Percentiles rank a stretch among this genome's conserved stretches.
phyloP scores from a whole-genome alignment of 2,888 invertebrate species.

The Leptura quadrifasciata region DNA sequence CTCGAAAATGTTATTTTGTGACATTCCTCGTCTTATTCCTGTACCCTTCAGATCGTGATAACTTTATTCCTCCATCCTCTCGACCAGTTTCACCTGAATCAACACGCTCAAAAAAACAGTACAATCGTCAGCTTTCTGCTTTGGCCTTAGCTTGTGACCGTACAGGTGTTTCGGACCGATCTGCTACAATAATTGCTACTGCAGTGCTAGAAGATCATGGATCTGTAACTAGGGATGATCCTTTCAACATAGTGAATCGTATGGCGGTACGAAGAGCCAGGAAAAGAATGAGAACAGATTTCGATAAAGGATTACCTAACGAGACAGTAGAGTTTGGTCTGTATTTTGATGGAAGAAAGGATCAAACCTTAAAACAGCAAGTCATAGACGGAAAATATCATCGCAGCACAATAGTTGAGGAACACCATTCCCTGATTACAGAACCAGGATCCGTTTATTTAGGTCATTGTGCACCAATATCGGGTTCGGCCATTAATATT shows the following conservation, averaged over 20 bases:
- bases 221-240: background rate
- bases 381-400: background rate
- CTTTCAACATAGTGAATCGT: constrained; percentile 1
- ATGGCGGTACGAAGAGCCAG: constrained; percentile 8
- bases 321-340: constrained; percentile 5
- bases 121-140: background rate
- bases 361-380: background rate
- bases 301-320: background rate
- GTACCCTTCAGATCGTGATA: too few relatives aligned
- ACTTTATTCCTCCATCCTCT: background rate
- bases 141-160: background rate
- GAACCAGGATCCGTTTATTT: constrained; percentile 10
- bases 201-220: constrained; percentile 3
- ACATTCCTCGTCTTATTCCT: too few relatives aligned
- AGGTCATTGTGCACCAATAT: constrained; percentile 5
- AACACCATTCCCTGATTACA: background rate
- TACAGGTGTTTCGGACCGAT: background rate
- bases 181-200: background rate
- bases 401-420: background rate
- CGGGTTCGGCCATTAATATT: background rate
- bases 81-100: background rate
- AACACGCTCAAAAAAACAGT: background rate
- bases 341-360: background rate
- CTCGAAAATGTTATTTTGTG: too few relatives aligned
- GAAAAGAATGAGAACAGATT: background rate